Conservation (phyloP, 2,113 vertebrate species). For the Nibea coibor region DNA sequence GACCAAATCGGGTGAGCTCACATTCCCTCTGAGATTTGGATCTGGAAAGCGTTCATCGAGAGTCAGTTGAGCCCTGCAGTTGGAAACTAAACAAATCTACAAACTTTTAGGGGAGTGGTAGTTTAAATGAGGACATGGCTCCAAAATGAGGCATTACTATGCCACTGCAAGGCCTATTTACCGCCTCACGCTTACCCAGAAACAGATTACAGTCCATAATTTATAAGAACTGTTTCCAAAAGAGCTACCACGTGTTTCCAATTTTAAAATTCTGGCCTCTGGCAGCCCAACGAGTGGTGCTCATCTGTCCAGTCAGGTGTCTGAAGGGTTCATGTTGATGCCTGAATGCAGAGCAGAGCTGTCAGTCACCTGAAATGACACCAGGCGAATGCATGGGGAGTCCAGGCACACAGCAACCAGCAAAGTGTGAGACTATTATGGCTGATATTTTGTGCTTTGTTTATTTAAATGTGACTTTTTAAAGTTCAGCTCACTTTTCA, state of each 20-base stretch:
- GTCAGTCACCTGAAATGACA: constrained; percentile 3
- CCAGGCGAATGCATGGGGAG: background rate
- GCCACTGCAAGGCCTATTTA: background rate
- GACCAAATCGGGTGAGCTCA: constrained; percentile 30
- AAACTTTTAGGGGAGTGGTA: background rate
- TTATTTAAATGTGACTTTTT: constrained; percentile 18
- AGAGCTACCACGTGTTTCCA: background rate
- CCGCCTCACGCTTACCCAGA: background rate
- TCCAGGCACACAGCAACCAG: background rate
- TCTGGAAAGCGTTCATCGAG: constrained; percentile 37
- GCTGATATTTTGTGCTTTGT: background rate
- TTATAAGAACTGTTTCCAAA: background rate
- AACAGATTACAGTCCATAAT: background rate
- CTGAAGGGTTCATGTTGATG: constrained; percentile 3
- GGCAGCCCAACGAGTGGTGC: background rate
- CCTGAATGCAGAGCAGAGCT: background rate
- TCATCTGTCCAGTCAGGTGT: constrained; percentile 2
- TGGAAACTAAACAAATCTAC: constrained; percentile 12
- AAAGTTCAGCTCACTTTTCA: constrained; percentile 11
- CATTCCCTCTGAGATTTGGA: constrained; percentile 28
- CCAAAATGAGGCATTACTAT: background rate
- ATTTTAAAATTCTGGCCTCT: background rate
- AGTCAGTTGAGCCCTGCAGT: constrained; percentile 35
- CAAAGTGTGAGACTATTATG: background rate
- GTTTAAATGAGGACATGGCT: constrained; percentile 6